phyloP scores from a whole-genome alignment of 2,113 vertebrate species.

The Clarias magur region DNA sequence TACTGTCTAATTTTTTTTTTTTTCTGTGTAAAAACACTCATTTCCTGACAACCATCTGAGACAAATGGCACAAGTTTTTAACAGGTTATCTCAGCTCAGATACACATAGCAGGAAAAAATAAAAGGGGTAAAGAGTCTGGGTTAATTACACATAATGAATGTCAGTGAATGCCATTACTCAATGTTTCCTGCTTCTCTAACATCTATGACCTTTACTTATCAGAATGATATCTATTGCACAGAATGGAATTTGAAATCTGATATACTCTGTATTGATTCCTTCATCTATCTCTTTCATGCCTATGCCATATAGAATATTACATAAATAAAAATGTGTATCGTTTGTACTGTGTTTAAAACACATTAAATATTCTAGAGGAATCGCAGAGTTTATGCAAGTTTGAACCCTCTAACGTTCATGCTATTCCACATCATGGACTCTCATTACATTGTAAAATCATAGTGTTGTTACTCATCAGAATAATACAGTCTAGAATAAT shows the following conservation, averaged over 20 bases:
- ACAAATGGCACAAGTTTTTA: constrained; percentile 22
- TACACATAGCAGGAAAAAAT: constrained; percentile 26
- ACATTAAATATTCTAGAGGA: neutral
- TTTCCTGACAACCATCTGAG: neutral
- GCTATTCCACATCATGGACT: neutral
- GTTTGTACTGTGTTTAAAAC: neutral
- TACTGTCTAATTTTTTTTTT: neutral
- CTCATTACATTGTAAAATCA: constrained; percentile 43
- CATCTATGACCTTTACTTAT: constrained; percentile 73
- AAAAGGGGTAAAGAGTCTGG: constrained; percentile 51
- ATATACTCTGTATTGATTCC: constrained; percentile 68
- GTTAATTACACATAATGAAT: constrained; percentile 68
- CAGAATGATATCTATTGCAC: constrained; percentile 74
- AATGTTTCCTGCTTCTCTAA: constrained; percentile 51
- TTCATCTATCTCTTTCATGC: constrained; percentile 59
- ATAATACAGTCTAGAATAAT: constrained; percentile 52
- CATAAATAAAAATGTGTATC: neutral
- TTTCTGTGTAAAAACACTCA: neutral
- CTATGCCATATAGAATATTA: constrained; percentile 17
- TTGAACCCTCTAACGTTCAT: neutral
- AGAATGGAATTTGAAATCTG: constrained; percentile 75
- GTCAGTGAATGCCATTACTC: constrained; percentile 61
- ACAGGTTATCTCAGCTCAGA: constrained; percentile 43
- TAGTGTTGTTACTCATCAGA: constrained; percentile 51
- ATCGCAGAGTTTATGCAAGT: neutral